Conservation (phyloP, 2,113 vertebrate species). For the Salminus brasiliensis region DNA sequence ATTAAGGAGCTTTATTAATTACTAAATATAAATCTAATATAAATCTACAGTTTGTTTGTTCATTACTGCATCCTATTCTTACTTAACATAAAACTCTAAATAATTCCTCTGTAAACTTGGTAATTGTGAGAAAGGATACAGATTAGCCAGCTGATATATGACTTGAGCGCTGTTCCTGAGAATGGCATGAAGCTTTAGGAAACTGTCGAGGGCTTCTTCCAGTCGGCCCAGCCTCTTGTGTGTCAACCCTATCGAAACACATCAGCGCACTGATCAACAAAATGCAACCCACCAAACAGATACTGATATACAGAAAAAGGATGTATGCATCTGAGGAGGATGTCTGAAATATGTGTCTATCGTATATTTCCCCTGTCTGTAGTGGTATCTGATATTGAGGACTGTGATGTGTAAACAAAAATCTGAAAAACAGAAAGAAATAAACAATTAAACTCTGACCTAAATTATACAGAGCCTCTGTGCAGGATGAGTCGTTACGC, state of each 20-base stretch:
- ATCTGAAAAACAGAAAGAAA: background rate
- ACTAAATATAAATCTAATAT: background rate
- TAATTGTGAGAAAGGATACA: constrained; percentile 84
- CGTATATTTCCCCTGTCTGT: no score
- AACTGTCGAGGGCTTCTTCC: constrained; percentile 91
- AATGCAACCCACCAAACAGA: background rate
- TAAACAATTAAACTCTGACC: constrained; percentile 72
- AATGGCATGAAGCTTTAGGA: constrained; percentile 93
- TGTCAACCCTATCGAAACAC: constrained; percentile 78
- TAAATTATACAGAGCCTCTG: constrained; percentile 95
- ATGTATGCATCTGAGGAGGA: no score
- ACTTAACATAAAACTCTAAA: background rate
- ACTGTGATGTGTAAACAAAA: no score
- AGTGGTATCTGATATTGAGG: background rate
- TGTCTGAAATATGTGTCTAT: no score
- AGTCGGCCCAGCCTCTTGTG: constrained; percentile 87
- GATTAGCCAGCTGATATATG: constrained; percentile 88
- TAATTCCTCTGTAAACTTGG: no score
- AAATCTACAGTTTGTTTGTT: background rate
- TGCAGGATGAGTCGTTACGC: constrained; percentile 95
- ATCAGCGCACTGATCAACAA: background rate
- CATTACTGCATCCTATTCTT: background rate
- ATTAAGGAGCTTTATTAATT: constrained; percentile 76
- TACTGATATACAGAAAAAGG: background rate
- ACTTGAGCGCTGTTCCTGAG: constrained; percentile 89